phyloP scores from a whole-genome alignment of 2,888 invertebrate species.

The Synergus japonicus region DNA sequence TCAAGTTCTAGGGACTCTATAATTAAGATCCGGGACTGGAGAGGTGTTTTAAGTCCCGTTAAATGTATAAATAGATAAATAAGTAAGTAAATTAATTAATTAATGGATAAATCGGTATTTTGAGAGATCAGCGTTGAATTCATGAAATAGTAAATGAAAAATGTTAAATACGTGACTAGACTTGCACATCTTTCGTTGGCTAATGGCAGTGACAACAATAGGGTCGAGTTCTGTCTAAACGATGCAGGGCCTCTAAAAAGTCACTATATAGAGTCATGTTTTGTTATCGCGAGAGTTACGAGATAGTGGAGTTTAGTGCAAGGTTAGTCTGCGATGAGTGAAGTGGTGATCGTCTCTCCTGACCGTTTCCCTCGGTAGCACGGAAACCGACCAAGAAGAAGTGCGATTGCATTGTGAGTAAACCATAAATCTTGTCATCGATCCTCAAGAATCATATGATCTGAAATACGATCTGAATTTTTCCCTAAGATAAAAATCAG shows the following conservation, averaged over 20 bases:
- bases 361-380: slow-evolving; percentile 59
- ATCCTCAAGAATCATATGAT: neutral
- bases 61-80: too few relatives aligned
- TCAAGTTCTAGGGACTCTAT: too few relatives aligned
- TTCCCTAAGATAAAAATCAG: neutral
- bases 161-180: neutral
- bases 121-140: too few relatives aligned
- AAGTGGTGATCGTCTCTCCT: slow-evolving; percentile 66
- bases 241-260: slow-evolving; percentile 35
- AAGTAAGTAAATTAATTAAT: too few relatives aligned
- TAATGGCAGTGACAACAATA: slow-evolving; percentile 30
- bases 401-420: slow-evolving; percentile 31
- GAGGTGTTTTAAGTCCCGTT: too few relatives aligned
- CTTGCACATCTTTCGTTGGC: slow-evolving; percentile 3
- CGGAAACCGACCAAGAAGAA: slow-evolving; percentile 26
- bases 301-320: slow-evolving; percentile 72
- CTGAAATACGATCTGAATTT: slow-evolving; percentile 10
- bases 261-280: slow-evolving; percentile 34
- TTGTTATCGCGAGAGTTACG: slow-evolving; percentile 63
- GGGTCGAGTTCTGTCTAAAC: slow-evolving; percentile 33
- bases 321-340: slow-evolving; percentile 74
- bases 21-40: too few relatives aligned
- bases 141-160: neutral
- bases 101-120: too few relatives aligned
- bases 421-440: slow-evolving; percentile 12